phyloP scores from a whole-genome alignment of 2,888 invertebrate genomes.

The Orgyia antiqua region DNA sequence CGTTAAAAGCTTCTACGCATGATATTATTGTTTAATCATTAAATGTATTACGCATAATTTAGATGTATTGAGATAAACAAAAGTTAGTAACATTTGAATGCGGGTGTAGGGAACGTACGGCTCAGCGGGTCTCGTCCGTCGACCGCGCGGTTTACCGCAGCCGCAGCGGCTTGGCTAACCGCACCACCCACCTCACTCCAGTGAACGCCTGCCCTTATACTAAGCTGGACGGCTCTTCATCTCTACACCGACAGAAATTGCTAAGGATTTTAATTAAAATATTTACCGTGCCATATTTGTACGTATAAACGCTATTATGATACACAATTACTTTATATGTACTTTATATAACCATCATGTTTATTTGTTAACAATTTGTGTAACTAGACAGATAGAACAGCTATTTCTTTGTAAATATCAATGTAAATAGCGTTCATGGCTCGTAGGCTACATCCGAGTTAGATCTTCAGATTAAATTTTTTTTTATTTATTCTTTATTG shows the following conservation, averaged over 20 bases:
- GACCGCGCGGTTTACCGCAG: conserved; percentile 40
- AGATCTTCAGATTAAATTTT: too few relatives aligned
- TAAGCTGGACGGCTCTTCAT: conserved; percentile 42
- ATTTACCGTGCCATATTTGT: conserved; percentile 15
- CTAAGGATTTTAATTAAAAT: conserved; percentile 30
- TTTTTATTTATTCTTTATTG: too few relatives aligned
- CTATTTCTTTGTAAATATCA: too few relatives aligned
- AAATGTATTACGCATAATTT: too few relatives aligned
- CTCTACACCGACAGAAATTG: conserved; percentile 27
- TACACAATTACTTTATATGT: too few relatives aligned
- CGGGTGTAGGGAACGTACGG: conserved; percentile 31
- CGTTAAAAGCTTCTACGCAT: too few relatives aligned
- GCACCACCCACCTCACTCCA: conserved; percentile 14
- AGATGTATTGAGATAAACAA: conserved; percentile 35
- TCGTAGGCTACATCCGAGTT: too few relatives aligned
- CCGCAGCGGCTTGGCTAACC: conserved; percentile 34
- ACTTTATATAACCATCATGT: too few relatives aligned
- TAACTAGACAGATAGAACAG: too few relatives aligned
- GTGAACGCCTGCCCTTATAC: conserved; percentile 28
- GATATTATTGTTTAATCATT: too few relatives aligned
- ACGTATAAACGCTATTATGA: conserved; percentile 3
- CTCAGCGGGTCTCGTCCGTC: conserved; percentile 38
- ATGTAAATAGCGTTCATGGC: too few relatives aligned
- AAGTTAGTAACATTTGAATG: conserved; percentile 31
- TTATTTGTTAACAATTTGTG: too few relatives aligned